These are phyloP conservation scores for Latrodectus hesperus DNA, from an alignment of 2,888 invertebrate species.

Conservation along the genomic window DNA sequence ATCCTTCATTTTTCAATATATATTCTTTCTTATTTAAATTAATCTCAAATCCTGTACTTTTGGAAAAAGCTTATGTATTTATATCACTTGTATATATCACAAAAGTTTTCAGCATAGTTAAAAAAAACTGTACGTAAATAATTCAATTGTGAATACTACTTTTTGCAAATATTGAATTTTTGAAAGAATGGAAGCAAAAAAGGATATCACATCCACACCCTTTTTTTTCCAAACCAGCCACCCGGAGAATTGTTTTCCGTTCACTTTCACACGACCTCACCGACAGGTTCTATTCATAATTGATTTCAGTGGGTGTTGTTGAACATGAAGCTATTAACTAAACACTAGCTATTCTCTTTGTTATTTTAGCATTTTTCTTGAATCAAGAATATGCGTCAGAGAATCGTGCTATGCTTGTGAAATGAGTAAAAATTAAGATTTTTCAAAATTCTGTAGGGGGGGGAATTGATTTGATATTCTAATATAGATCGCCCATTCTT, in stretches of 20 bases:
- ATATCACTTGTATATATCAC: too few relatives aligned
- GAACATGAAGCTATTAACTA: conserved; percentile 31
- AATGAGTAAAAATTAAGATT: background rate
- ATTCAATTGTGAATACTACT: too few relatives aligned
- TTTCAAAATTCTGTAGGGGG: background rate
- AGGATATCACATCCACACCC: background rate
- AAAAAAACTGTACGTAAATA: too few relatives aligned
- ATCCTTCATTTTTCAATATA: too few relatives aligned
- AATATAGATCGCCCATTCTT: too few relatives aligned
- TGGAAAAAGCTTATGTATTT: too few relatives aligned
- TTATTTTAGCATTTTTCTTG: conserved; percentile 1
- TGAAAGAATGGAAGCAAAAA: background rate
- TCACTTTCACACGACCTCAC: conserved; percentile 17
- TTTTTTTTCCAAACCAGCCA: background rate
- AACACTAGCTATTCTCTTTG: conserved; percentile 6
- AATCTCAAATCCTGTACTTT: too few relatives aligned
- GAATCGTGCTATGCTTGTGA: background rate
- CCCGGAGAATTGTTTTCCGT: background rate
- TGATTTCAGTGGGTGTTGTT: conserved; percentile 41
- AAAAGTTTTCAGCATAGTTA: too few relatives aligned
- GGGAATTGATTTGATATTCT: too few relatives aligned
- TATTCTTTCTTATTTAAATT: too few relatives aligned
- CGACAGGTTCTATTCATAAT: conserved; percentile 23
- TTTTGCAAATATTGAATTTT: background rate
- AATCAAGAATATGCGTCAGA: background rate